Evolutionary conservation across 2,888 invertebrate species (phyloP).

Genomic region (Eupithecia abbreviata): DNA sequence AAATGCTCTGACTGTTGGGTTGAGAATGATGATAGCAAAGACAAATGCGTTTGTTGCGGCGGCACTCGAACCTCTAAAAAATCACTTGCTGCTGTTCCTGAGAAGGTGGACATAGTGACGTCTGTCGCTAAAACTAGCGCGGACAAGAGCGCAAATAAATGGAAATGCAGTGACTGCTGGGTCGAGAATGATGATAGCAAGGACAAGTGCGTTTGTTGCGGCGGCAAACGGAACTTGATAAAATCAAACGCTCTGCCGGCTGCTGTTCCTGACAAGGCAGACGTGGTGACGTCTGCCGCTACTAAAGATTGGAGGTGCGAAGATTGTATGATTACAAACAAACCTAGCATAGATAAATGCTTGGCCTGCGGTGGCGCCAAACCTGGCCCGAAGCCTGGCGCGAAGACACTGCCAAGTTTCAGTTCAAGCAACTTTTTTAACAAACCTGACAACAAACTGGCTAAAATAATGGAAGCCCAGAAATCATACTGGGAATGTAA

Average conservation of each 20-base stretch:
- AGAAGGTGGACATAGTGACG: not conserved
- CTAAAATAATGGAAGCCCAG: constrained; percentile 56
- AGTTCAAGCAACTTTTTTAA: constrained; percentile 29
- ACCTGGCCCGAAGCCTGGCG: constrained; percentile 42
- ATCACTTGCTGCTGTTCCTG: not conserved
- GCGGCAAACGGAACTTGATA: constrained; percentile 47
- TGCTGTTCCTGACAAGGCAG: not conserved
- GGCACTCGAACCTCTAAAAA: constrained; percentile 48
- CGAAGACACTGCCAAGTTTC: constrained; percentile 22
- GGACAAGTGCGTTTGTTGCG: constrained; percentile 61
- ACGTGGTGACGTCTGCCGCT: constrained; percentile 6
- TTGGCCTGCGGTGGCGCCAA: constrained; percentile 59
- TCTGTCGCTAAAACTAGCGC: not conserved
- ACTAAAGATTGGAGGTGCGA: constrained; percentile 53
- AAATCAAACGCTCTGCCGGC: not conserved
- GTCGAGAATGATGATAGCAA: constrained; percentile 54
- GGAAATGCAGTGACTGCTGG: constrained; percentile 66
- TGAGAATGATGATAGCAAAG: constrained; percentile 51
- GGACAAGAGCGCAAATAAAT: constrained; percentile 43
- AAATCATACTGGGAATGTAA: constrained; percentile 68
- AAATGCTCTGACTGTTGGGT: constrained; percentile 65
- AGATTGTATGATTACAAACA: constrained; percentile 64
- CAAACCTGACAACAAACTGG: constrained; percentile 47
- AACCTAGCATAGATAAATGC: constrained; percentile 57
- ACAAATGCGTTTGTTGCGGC: constrained; percentile 63